Evolutionary conservation across 2,888 invertebrate genomes (phyloP), one percentile per base, ranked within the genome.

Genomic region (Callyntrura sp.): DNA sequence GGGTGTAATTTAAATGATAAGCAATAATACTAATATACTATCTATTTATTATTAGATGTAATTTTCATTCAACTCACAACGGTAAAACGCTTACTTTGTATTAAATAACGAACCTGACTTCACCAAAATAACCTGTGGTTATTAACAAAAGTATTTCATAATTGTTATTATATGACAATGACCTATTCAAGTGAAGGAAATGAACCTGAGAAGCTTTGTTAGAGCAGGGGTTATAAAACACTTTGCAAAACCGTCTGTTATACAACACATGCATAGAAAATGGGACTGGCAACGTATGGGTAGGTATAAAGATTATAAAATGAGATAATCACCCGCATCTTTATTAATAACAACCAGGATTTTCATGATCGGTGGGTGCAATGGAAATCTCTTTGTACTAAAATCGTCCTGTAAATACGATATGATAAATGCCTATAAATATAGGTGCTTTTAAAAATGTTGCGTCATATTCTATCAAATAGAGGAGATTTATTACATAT

Each of bases 181-280:
- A 62, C 45, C 73, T 73, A 62, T 85, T 25, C n/a, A 43, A 25
- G 14, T 78, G 73, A 45, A 85, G 85, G 85, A 78, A 85, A 85
- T 85, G 85, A 76, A 85, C 76, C n/a, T n/a, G n/a, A n/a, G n/a
- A n/a, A n/a, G n/a, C n/a, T n/a, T n/a, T n/a, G n/a, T n/a, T 14
- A 17, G 3, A 57, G 12, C 20, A n/a, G 25, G 17, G 35, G 20
- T 17, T 17, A 43, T 43, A 60, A 82, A 62, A 82, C 25, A 65
- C 25, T 48, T 82, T 48, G 65, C 65, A 43, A 65, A 51, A 68
- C n/a, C n/a, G n/a, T n/a, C n/a, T n/a, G n/a, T n/a, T n/a, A n/a
- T n/a, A n/a, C n/a, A n/a, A n/a, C n/a, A n/a, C n/a, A n/a, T 35
- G 28, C 35, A n/a, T 20, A n/a, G n/a, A n/a, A n/a, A 23, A 55